These are phyloP conservation scores for Clamator glandarius DNA, from an alignment of 2,797 vertebrate genomes.

Conservation along the genomic window DNA sequence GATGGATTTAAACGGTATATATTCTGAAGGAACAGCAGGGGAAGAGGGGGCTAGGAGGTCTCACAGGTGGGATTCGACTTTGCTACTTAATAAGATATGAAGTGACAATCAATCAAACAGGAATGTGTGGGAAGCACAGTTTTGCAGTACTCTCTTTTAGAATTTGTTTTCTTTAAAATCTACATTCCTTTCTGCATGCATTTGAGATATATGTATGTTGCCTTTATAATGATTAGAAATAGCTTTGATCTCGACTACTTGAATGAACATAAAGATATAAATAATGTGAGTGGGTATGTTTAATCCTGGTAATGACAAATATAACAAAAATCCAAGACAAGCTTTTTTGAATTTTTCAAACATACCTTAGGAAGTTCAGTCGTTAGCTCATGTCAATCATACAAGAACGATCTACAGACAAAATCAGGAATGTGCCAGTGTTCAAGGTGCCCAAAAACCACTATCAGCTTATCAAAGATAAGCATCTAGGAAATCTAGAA, in stretches of 20 bases:
- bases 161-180: conserved; percentile 33
- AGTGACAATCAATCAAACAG: conserved; percentile 37
- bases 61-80: conserved; percentile 36
- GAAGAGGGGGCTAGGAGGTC: background rate
- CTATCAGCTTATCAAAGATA: background rate
- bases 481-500: background rate
- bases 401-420: background rate
- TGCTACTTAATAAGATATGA: conserved; percentile 45
- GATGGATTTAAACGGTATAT: conserved; percentile 15
- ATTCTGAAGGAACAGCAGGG: background rate
- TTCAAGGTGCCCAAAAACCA: background rate
- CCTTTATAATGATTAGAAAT: conserved; percentile 39
- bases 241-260: conserved; percentile 59
- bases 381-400: background rate
- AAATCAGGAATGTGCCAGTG: background rate
- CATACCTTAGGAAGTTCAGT: background rate
- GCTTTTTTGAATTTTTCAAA: background rate
- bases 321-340: background rate
- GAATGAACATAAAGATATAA: conserved; percentile 50
- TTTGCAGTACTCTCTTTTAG: conserved; percentile 31
- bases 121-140: background rate
- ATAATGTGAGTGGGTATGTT: conserved; percentile 4
- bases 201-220: background rate
- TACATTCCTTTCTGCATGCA: conserved; percentile 23
- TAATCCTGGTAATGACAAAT: conserved; percentile 42